These are phyloP conservation scores for Chrosomus eos DNA, from an alignment of 2,797 vertebrate genomes.

Conservation along the genomic window DNA sequence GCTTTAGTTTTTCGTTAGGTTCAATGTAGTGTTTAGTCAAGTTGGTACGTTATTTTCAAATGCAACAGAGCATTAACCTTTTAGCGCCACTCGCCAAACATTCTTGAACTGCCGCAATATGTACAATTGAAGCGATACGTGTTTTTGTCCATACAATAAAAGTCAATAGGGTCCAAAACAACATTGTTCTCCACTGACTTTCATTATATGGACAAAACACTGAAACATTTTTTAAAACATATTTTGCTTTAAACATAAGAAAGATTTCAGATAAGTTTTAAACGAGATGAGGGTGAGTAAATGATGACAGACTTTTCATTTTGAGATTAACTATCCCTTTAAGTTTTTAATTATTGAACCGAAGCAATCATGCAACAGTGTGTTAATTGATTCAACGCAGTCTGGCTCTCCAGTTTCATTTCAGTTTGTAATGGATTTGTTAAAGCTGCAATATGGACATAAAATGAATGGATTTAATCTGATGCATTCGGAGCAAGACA, in stretches of 20 bases:
- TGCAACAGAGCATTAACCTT: not conserved
- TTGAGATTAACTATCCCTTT: not conserved
- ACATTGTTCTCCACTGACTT: not conserved
- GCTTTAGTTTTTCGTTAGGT: not conserved
- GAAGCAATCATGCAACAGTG: not conserved
- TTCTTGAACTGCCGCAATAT: not conserved
- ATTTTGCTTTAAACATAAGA: not conserved
- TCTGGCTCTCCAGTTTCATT: slow-evolving; percentile 6
- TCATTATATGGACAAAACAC: not conserved
- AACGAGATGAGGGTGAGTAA: not conserved
- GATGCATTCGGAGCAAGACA: not conserved
- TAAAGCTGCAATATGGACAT: slow-evolving; percentile 22
- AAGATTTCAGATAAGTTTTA: not conserved
- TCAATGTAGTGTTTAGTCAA: not conserved
- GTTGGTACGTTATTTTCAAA: not conserved
- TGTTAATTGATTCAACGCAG: not conserved
- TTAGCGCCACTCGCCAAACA: not conserved
- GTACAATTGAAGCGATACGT: not conserved
- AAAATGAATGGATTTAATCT: slow-evolving; percentile 31
- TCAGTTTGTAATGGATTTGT: slow-evolving; percentile 6
- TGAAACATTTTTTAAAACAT: not conserved
- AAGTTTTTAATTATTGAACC: not conserved
- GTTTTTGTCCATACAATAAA: not conserved
- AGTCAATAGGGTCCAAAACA: not conserved
- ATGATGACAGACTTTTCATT: not conserved